Evolutionary conservation across 2,113 vertebrate species (phyloP).

Genomic region (Burhinus bistriatus): DNA sequence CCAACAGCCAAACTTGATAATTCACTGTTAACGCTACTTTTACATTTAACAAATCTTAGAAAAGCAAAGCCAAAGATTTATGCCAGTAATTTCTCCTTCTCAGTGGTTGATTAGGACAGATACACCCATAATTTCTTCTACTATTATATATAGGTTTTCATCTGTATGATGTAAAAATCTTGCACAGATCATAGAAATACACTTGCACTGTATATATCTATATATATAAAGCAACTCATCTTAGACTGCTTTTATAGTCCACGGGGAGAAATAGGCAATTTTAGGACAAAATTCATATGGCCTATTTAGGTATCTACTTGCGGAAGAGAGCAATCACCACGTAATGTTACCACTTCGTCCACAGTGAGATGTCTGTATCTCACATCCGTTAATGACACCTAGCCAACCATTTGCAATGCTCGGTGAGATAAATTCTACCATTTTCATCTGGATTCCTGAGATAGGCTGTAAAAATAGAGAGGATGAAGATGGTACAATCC

Average conservation of each 20-base stretch:
- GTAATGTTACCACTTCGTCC: background rate
- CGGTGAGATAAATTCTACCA: background rate
- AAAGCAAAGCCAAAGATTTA: background rate
- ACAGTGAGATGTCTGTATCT: background rate
- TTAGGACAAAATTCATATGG: background rate
- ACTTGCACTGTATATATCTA: background rate
- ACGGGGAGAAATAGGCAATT: background rate
- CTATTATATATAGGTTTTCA: background rate
- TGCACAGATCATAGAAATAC: background rate
- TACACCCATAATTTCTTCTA: background rate
- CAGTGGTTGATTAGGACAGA: background rate
- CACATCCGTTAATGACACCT: background rate
- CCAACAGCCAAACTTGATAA: background rate
- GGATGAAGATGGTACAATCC: background rate
- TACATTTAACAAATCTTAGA: background rate
- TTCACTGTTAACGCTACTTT: background rate
- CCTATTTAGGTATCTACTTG: background rate
- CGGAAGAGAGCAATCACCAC: background rate
- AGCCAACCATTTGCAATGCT: background rate
- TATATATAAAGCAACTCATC: background rate
- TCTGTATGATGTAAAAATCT: background rate
- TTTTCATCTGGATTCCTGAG: background rate
- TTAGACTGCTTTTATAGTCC: background rate
- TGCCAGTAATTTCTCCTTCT: background rate
- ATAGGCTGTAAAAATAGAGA: background rate